Evolutionary conservation across 2,888 invertebrate genomes (phyloP).

Genomic region (Melanophora roralis): DNA sequence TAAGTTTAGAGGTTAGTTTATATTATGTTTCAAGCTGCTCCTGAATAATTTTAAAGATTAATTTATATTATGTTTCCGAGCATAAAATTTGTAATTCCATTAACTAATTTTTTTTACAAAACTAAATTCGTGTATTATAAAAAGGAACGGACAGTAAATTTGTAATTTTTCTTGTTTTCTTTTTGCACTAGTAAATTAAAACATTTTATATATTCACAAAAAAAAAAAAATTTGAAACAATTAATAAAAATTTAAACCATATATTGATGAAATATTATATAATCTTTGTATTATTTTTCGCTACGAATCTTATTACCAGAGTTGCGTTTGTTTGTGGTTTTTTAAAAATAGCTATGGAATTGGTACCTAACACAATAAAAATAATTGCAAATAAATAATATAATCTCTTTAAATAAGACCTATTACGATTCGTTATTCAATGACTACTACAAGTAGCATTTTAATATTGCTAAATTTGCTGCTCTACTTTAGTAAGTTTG

Average conservation of each 20-base stretch:
- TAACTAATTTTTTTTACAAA: too few relatives aligned
- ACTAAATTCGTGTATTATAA: too few relatives aligned
- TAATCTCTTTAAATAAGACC: not conserved
- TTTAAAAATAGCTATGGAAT: not conserved
- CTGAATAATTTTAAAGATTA: too few relatives aligned
- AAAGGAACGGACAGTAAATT: too few relatives aligned
- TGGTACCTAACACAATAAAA: not conserved
- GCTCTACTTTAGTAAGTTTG: not conserved
- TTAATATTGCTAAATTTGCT: not conserved
- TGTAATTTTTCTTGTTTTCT: not conserved
- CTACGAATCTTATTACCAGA: not conserved
- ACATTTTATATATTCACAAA: too few relatives aligned
- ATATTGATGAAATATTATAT: not conserved
- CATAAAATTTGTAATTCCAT: too few relatives aligned
- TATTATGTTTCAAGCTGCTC: too few relatives aligned
- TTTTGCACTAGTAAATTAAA: too few relatives aligned
- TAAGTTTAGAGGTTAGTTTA: too few relatives aligned
- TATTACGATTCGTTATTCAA: not conserved
- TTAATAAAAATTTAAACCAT: too few relatives aligned
- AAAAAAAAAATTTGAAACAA: too few relatives aligned
- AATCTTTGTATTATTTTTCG: not conserved
- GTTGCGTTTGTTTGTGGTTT: constrained; percentile 19
- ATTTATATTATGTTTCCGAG: too few relatives aligned
- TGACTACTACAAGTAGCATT: not conserved
- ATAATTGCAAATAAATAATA: constrained; percentile 1